Evolutionary conservation across 2,797 vertebrate genomes (phyloP), one percentile per base, ranked within the genome.

Genomic region (Chromis chromis): DNA sequence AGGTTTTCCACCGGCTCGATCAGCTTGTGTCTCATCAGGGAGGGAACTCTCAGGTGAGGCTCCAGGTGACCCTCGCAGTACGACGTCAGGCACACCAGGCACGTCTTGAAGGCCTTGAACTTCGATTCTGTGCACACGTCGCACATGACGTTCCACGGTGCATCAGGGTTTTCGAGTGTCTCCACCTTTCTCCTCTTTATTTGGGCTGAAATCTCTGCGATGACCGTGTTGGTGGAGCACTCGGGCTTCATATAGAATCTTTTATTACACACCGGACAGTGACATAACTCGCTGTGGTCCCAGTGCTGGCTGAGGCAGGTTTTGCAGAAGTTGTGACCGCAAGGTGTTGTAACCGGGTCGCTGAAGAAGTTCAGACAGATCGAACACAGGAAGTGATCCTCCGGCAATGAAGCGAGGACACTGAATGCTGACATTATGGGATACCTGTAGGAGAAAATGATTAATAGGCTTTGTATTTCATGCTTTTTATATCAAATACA

Each of bases 271-370:
- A 0, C 13, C 0, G 90, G 91, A 39, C 92, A 93, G 16, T 70
- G 79, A 25, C 85, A 91, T 0, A 67, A 12, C 0, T 87, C 78
- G 2, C 42, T 50, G 14, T 52, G 27, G 55, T 83, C 84, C 89
- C 89, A 91, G n/a, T 55, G 78, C 22, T 39, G 42, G 6, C 19
- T 67, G 12, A 92, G 83, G 70, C 90, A 93, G 57, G 66, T 57
- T 46, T 83, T 86, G 48, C 91, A 93, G 83, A 92, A 91, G 74
- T 49, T 90, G 80, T 93, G 91, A 11, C 89, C 87, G 6, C 89
- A 92, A 0, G 88, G 86, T 1, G 83, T 87, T 0, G 86, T 86
- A 70, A 89, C 88, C 0, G 91, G 91, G 39, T 89, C 79, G 12
- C 17, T 89, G 78, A 89, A 91, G 60, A 89, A 42, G 0, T 80